Evolutionary conservation across 1,140 invertebrate species (phyloP).

Genomic region (Ceratina calcarata): DNA sequence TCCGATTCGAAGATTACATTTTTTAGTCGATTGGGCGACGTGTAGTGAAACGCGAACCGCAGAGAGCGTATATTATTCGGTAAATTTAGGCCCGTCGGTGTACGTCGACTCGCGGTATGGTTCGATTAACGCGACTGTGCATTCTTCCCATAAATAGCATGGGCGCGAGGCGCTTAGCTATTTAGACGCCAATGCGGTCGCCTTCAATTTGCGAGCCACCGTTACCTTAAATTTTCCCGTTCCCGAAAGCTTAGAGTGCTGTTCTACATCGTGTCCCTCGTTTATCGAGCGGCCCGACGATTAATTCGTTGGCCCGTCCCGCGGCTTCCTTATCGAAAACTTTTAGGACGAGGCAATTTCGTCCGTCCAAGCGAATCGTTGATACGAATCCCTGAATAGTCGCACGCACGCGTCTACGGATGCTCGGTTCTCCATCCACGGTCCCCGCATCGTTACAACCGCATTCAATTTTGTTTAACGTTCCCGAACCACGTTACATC

Average conservation of each 20-base stretch:
- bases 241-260: constrained; percentile 32
- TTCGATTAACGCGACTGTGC: constrained; percentile 45
- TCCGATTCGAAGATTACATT: no score
- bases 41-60: neutral
- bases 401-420: no score
- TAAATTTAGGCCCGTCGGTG: neutral
- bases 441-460: constrained; percentile 3
- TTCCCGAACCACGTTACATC: neutral
- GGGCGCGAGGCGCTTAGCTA: constrained; percentile 33
- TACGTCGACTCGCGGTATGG: constrained; percentile 31
- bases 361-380: no score
- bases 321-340: neutral
- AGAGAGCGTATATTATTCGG: neutral
- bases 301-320: constrained; percentile 34
- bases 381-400: no score
- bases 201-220: constrained; percentile 37
- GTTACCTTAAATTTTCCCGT: constrained; percentile 41
- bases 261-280: constrained; percentile 39
- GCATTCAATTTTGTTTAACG: neutral
- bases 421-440: neutral
- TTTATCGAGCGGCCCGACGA: constrained; percentile 32
- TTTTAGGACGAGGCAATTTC: no score
- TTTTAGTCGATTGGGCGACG: neutral
- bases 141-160: constrained; percentile 45
- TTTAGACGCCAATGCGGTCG: constrained; percentile 39